Evolutionary conservation across 2,113 vertebrate genomes (phyloP), one percentile per base, ranked within the genome.

Genomic region (Melierax canorus): DNA sequence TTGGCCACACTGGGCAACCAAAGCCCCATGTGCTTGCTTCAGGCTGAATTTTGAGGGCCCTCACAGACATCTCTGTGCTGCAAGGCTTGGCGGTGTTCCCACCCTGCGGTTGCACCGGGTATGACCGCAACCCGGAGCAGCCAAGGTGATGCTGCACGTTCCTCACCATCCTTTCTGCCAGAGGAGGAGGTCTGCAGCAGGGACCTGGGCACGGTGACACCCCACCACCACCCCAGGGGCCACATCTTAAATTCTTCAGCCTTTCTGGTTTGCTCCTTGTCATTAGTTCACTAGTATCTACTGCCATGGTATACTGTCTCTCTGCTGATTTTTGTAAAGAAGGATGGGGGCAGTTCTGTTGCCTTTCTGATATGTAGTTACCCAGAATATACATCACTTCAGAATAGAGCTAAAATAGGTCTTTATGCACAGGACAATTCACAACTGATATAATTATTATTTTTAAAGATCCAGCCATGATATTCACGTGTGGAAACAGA

Each of bases 161-260:
- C 41, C 68, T 68, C 39, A 32, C 9, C 45, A 12, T 6, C 10
- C 24, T 11, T 88, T 69, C 69, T 88, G 39, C 15, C 50, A 45
- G 29, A 76, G n/a, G 18, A 26, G 4, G 32, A 84, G 84, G 43
- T 68, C 48, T 90, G 63, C 66, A 83, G 41, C 22, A 22, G 60
- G 26, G 34, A 67, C 4, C 19, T 38, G 15, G 34, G 58, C 56
- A 90, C 0, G 1, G 34, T 39, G 53, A 23, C 48, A 50, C 26
- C 15, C 10, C 24, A 14, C 10, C 26, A 11, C 1, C 0, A 0
- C 24, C 24, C 19, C 46, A 29, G n/a, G 21, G 27, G 13, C 16
- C 30, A 69, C 36, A 16, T 77, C 45, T 62, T 32, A 26, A 60
- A 76, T 26, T 81, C 50, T 56, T 86, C 56, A 72, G 74, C 38